These are phyloP conservation scores for Eupelmus urozonus DNA, from an alignment of 2,888 invertebrate species.

Conservation along the genomic window DNA sequence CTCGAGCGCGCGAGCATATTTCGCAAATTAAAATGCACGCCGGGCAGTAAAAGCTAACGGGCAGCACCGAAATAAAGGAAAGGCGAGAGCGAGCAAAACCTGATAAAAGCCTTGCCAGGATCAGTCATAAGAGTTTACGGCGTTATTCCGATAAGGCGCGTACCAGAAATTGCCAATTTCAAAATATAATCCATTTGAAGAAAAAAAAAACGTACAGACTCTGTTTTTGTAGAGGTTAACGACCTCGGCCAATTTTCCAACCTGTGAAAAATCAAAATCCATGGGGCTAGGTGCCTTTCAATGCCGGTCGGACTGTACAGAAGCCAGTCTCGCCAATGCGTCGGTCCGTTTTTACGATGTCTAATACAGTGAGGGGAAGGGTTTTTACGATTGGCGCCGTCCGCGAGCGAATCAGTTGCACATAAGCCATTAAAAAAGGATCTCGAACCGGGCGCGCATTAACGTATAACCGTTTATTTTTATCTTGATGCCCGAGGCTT, in stretches of 20 bases:
- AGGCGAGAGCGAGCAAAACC: neutral
- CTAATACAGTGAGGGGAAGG: conserved; percentile 60
- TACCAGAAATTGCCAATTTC: conserved; percentile 15
- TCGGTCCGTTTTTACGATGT: conserved; percentile 64
- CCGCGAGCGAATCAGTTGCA: conserved; percentile 61
- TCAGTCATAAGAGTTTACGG: conserved; percentile 30
- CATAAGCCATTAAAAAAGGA: conserved; percentile 63
- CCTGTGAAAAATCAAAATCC: conserved; percentile 14
- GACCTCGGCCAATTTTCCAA: too few relatives aligned
- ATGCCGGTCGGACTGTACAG: too few relatives aligned
- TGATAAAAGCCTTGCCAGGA: conserved; percentile 8
- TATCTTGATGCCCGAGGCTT: neutral
- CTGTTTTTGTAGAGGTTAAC: too few relatives aligned
- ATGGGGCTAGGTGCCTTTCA: neutral
- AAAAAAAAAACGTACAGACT: neutral
- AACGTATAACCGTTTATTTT: conserved; percentile 22
- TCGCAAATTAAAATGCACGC: conserved; percentile 17
- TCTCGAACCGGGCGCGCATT: neutral
- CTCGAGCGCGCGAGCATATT: neutral
- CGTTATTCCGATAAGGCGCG: conserved; percentile 23
- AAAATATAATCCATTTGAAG: neutral
- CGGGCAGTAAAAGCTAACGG: neutral
- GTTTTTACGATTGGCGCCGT: conserved; percentile 66
- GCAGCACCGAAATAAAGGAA: conserved; percentile 19
- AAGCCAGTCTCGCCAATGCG: neutral